Evolutionary conservation across 2,888 invertebrate species (phyloP).

Genomic region (Siphonodentalium dalli): DNA sequence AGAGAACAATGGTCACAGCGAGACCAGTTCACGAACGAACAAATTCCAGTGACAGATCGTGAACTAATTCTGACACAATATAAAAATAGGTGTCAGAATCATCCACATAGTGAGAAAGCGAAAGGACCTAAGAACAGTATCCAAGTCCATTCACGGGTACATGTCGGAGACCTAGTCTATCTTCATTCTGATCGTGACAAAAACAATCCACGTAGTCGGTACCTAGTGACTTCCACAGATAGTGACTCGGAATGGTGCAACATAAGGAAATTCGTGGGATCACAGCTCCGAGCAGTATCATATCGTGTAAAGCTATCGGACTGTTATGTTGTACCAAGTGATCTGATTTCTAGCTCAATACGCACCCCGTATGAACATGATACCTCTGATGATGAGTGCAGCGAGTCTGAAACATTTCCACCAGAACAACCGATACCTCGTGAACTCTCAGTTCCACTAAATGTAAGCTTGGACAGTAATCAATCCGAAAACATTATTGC

Average conservation of each 20-base stretch:
- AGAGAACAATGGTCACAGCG: conserved; percentile 33
- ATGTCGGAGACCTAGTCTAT: conserved; percentile 31
- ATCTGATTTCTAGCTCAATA: too few relatives aligned
- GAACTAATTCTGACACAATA: conserved; percentile 23
- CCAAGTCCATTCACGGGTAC: background rate
- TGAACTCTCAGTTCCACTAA: too few relatives aligned
- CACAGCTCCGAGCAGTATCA: conserved; percentile 23
- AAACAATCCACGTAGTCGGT: conserved; percentile 17
- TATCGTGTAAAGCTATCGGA: conserved; percentile 28
- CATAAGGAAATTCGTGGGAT: conserved; percentile 27
- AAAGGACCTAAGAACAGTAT: conserved; percentile 12
- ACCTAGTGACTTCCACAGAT: conserved; percentile 24
- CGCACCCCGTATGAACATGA: too few relatives aligned
- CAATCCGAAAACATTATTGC: too few relatives aligned
- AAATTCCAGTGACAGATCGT: conserved; percentile 27
- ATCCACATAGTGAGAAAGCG: conserved; percentile 26
- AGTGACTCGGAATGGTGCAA: conserved; percentile 29
- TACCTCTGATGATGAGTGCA: too few relatives aligned
- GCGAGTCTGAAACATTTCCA: too few relatives aligned
- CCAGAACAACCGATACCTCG: too few relatives aligned
- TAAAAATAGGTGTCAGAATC: conserved; percentile 23
- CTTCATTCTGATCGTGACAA: conserved; percentile 23
- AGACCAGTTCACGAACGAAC: conserved; percentile 31
- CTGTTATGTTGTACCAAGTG: conserved; percentile 22
- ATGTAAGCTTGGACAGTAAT: too few relatives aligned